Percentiles rank a stretch among this genome's conserved stretches.
phyloP scores from a whole-genome alignment of 2,113 vertebrate genomes.

The Colius striatus region DNA sequence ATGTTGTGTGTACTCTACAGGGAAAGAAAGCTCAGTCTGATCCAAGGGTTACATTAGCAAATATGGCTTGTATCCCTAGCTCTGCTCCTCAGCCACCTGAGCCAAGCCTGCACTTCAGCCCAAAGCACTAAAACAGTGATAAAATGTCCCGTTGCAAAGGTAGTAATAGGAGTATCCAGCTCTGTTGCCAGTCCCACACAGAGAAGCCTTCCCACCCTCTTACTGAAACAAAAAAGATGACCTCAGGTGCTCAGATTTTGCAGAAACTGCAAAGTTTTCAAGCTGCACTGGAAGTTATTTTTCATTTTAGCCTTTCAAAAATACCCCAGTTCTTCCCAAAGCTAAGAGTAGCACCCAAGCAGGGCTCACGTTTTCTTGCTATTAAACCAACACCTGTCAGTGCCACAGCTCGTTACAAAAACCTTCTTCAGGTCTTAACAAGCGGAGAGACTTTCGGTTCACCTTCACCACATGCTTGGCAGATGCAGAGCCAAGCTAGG shows the following conservation, averaged over 20 bases:
- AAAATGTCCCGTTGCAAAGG: not conserved
- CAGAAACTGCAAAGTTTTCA: not conserved
- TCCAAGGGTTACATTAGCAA: no score
- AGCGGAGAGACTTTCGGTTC: not conserved
- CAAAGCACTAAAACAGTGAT: not conserved
- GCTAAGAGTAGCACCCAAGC: not conserved
- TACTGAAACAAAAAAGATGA: not conserved
- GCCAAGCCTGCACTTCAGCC: not conserved
- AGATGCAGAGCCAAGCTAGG: not conserved
- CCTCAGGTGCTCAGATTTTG: fast-evolving
- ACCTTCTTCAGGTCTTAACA: not conserved
- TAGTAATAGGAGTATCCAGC: not conserved
- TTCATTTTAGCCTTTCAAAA: not conserved
- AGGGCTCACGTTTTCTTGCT: not conserved
- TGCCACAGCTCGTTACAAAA: not conserved
- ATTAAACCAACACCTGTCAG: not conserved
- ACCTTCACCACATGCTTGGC: not conserved
- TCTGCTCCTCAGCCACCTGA: not conserved
- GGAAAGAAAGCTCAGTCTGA: not conserved
- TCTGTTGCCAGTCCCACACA: fast-evolving
- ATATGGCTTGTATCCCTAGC: fast-evolving
- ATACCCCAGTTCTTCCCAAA: not conserved
- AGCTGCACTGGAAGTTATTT: not conserved
- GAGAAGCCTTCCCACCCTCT: not conserved
- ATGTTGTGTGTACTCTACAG: not conserved